Evolutionary conservation across 2,797 vertebrate species (phyloP).

Genomic region (Amniataba percoides): DNA sequence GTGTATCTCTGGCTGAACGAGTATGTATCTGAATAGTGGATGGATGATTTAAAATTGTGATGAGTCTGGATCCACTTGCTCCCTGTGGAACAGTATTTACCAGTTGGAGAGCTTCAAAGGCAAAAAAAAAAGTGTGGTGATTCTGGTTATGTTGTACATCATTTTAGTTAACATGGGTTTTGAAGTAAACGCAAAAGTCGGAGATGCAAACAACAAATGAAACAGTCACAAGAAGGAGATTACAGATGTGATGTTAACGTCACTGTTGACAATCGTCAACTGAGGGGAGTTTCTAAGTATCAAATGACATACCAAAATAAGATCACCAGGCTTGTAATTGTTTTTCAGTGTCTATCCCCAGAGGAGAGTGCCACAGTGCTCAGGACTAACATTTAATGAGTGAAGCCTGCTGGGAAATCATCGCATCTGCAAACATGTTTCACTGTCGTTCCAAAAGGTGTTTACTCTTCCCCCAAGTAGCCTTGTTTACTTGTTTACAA

Average conservation of each 20-base stretch:
- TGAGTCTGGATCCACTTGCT: not conserved
- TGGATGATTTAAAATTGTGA: conserved; percentile 5
- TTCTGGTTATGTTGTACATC: conserved; percentile 16
- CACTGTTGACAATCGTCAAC: conserved; percentile 18
- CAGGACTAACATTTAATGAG: conserved; percentile 54
- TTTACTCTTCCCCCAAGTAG: not conserved
- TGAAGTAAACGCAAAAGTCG: not conserved
- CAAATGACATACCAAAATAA: conserved; percentile 36
- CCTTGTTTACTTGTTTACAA: not conserved
- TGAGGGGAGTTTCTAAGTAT: conserved; percentile 17
- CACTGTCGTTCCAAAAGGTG: not conserved
- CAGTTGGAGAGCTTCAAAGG: not conserved
- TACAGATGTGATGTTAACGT: not conserved
- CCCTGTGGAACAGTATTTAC: not conserved
- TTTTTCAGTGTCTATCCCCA: conserved; percentile 57
- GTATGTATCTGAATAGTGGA: not conserved
- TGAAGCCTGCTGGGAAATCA: conserved; percentile 68
- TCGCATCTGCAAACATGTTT: conserved; percentile 15
- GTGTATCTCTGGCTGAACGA: not conserved
- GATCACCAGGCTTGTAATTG: conserved; percentile 51
- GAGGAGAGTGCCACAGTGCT: not conserved
- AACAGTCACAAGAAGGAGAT: not conserved
- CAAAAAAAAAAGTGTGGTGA: not conserved
- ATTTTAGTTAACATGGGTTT: not conserved
- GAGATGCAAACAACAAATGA: not conserved